A percentile compares a stretch with the other conserved stretches of the same genome.
These are phyloP conservation scores for Apostichopus leukothele DNA, from an alignment of 53 echinoderm and acorn worm species.

Conservation along the genomic window DNA sequence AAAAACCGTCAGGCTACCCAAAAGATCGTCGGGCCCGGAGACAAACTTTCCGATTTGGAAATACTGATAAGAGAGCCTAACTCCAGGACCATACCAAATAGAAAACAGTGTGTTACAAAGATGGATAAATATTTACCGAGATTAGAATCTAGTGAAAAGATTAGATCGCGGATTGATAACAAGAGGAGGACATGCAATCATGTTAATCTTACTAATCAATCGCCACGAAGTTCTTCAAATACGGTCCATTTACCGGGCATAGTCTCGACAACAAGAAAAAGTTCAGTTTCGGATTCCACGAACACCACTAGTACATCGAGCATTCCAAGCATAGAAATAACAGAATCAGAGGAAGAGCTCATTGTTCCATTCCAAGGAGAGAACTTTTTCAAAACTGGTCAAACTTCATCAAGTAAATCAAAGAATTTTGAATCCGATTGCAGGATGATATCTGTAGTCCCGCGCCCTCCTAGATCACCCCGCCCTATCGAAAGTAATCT, in stretches of 20 bases:
- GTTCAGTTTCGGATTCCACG: background rate
- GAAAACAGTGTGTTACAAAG: background rate
- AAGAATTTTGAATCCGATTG: background rate
- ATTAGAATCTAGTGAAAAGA: background rate
- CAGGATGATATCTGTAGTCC: background rate
- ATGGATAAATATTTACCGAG: constrained; percentile 28
- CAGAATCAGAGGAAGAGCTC: constrained; percentile 24
- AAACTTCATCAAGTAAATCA: background rate
- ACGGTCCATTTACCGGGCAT: background rate
- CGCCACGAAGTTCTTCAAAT: background rate
- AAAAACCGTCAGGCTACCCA: background rate
- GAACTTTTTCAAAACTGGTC: background rate
- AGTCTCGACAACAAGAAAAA: constrained; percentile 25
- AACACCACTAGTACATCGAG: constrained; percentile 23
- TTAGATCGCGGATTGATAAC: background rate
- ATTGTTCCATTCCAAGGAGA: constrained; percentile 6
- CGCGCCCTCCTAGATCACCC: constrained; percentile 53
- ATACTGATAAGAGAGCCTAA: background rate
- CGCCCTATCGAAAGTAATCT: background rate
- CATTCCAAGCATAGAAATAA: constrained; percentile 30
- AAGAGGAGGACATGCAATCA: background rate
- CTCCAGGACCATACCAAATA: background rate
- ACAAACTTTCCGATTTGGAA: background rate
- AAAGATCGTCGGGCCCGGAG: background rate
- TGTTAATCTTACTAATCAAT: background rate